Evolutionary conservation across 2,888 invertebrate species (phyloP), one percentile per base, ranked within the genome.

Genomic region (Chesias legatella): DNA sequence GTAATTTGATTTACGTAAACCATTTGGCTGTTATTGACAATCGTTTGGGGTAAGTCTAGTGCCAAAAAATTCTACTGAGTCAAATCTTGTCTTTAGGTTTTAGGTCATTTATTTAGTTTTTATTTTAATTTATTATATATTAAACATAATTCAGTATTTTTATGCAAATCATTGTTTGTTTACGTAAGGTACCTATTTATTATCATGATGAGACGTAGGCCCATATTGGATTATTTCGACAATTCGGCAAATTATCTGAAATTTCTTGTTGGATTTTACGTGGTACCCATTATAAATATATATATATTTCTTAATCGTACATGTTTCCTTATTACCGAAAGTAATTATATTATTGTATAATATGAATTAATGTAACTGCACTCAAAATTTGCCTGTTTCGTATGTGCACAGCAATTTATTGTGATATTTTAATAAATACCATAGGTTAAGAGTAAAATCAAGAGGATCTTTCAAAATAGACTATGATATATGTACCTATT

Each of bases 351-450:
- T 74, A 63, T 43, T 68, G 60, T 65, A 71, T 64, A 60, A 64
- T 66, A 69, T 70, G 67, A 66, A 79, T 73, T 77, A 79, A 80
- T 78, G 78, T 88, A 82, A 84, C 74, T 88, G 89, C 89, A 89
- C 89, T 80, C 67, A 81, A 88, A 77, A 80, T 86, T 88, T 86
- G 88, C 88, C 88, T 85, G 86, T 89, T 86, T 84, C 81, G 81
- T 88, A 86, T 85, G 79, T 85, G 89, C 89, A 89, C 89, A 78
- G 80, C 79, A 88, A 88, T 88, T 89, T 85, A 88, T 86, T 88
- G 88, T 89, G 88, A 89, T 89, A 88, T 88, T 88, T 88, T 86
- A 80, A 83, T 85, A 80, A 84, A 84, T 79, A 84, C 73, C 79
- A 71, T 85, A 86, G 84, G 69, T 67, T 86, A 88, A 85, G 85